Conservation (phyloP, 2,888 invertebrate species). For the Spodoptera exigua region DNA sequence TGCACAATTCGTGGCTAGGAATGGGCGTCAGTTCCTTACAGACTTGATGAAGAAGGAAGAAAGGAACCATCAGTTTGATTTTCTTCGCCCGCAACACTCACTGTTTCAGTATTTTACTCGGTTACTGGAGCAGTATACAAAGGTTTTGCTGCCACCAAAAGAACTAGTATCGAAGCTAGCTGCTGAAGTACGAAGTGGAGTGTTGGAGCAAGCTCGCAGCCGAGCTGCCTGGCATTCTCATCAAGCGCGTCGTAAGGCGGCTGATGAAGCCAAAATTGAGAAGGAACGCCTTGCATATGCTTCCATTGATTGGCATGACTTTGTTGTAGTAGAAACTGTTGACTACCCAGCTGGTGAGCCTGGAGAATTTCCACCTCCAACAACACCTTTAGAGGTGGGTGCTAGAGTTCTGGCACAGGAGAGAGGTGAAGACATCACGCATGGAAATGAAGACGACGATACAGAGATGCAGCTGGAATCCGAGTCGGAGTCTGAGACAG, state of each 20-base stretch:
- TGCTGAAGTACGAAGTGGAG: conserved; percentile 92
- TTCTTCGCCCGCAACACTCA: conserved; percentile 99
- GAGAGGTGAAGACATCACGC: conserved; percentile 91
- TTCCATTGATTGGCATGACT: conserved; percentile 99
- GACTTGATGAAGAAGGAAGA: conserved; percentile 99
- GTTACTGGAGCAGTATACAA: conserved; percentile 99
- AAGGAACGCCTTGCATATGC: conserved; percentile 98
- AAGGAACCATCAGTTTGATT: conserved; percentile 99
- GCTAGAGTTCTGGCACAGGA: conserved; percentile 96
- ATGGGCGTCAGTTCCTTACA: conserved; percentile 99
- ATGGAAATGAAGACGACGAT: conserved; percentile 90
- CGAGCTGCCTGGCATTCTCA: conserved; percentile 99
- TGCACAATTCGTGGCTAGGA: conserved; percentile 99
- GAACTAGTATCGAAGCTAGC: conserved; percentile 94
- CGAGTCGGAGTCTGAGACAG: conserved; percentile 91
- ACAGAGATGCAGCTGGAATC: conserved; percentile 97
- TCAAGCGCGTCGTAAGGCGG: conserved; percentile 96
- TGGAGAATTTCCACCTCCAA: conserved; percentile 98
- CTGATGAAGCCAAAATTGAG: conserved; percentile 98
- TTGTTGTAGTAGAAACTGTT: conserved; percentile 99
- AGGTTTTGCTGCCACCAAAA: conserved; percentile 98
- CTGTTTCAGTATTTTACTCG: conserved; percentile 99
- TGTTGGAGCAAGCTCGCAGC: conserved; percentile 96
- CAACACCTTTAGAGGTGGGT: conserved; percentile 98
- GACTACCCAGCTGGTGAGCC: conserved; percentile 99